phyloP scores from a whole-genome alignment of 1,140 invertebrate species.

The Calephelis nemesis region DNA sequence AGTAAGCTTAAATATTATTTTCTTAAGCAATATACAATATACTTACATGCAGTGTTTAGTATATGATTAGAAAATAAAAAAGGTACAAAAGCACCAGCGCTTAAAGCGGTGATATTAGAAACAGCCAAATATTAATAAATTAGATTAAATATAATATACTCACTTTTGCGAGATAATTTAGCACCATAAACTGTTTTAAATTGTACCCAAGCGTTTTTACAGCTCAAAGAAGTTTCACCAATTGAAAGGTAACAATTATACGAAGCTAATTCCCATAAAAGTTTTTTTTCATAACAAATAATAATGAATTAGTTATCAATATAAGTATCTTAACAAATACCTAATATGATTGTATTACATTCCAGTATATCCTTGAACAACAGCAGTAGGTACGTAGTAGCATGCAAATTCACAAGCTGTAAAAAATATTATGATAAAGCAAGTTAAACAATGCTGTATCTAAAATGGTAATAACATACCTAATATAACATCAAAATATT shows the following conservation, averaged over 20 bases:
- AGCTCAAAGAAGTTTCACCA: neutral
- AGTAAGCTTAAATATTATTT: neutral
- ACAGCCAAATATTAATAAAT: neutral
- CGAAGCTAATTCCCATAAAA: neutral
- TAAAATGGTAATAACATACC: no score
- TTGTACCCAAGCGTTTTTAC: constrained; percentile 4
- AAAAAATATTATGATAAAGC: constrained; percentile 7
- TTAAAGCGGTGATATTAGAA: neutral
- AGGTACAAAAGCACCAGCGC: neutral
- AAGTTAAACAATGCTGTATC: neutral
- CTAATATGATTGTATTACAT: neutral
- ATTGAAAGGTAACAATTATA: neutral
- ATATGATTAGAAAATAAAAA: neutral
- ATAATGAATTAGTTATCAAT: neutral
- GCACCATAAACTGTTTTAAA: constrained; percentile 8
- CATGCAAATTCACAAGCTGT: constrained; percentile 3
- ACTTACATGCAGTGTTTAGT: constrained; percentile 4
- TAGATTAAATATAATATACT: constrained; percentile 6
- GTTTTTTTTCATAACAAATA: no score
- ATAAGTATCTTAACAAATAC: neutral
- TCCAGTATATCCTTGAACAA: constrained; percentile 1
- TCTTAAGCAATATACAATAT: neutral
- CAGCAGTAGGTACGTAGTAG: neutral
- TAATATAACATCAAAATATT: no score
- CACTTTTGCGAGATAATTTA: constrained; percentile 5